Percentiles rank a stretch among this genome's conserved stretches.
These are phyloP conservation scores for Lycophotia porphyrea DNA, from an alignment of 2,888 invertebrate species.

Conservation along the genomic window DNA sequence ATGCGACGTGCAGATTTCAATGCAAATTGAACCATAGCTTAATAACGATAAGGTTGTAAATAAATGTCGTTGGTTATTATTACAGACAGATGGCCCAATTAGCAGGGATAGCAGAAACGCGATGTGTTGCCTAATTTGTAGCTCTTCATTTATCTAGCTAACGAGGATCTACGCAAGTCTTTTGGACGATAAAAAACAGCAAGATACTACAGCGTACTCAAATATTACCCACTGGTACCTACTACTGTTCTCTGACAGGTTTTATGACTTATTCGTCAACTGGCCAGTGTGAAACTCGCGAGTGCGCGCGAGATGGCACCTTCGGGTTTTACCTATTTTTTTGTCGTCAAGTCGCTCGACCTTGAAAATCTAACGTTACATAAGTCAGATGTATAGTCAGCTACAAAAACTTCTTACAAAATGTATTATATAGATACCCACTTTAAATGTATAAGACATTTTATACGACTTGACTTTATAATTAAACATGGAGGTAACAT, in stretches of 20 bases:
- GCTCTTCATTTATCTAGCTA: constrained; percentile 20
- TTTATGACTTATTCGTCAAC: no score
- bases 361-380: no score
- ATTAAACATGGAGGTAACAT: no score
- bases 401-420: no score
- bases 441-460: no score
- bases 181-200: background rate
- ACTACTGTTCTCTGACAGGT: background rate
- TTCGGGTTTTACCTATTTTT: no score
- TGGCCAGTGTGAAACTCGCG: no score
- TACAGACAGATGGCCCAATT: constrained; percentile 68
- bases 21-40: constrained; percentile 35
- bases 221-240: background rate
- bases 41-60: constrained; percentile 12
- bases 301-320: no score
- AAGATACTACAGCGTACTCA: background rate
- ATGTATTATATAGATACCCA: no score
- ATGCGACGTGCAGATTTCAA: constrained; percentile 15
- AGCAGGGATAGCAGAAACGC: constrained; percentile 60
- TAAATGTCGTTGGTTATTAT: constrained; percentile 12
- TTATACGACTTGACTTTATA: no score
- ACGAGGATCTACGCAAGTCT: background rate
- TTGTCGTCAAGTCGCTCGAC: no score
- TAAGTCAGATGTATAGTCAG: no score
- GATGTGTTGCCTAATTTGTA: constrained; percentile 55